Evolutionary conservation across 2,888 invertebrate species (phyloP), one percentile per base, ranked within the genome.

Genomic region (Pterobdella sp.): DNA sequence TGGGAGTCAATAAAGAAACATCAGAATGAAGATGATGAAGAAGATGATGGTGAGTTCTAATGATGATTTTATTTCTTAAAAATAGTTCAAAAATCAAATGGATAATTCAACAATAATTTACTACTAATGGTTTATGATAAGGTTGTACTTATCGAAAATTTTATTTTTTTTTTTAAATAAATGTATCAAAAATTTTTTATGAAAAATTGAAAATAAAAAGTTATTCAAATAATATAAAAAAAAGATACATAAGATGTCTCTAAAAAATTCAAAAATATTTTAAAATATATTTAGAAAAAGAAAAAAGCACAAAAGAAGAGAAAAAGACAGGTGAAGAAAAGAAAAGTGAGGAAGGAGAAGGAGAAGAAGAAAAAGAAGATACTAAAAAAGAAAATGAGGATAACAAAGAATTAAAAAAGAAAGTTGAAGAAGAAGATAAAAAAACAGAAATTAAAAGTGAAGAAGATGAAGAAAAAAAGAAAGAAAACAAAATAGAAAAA

Each of bases 1-100:
- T 91, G 93, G 77, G 86, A 90, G 77, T 91, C 92, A 0, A 87
- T 96, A 2, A 79, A 79, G 70, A 80, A 79, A 3, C 75, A 76
- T 35, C 72, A 68, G 7, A 74, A 74, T 26, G 73, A 72, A 32
- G 56, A 68, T 31, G 65, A 35, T 52, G 60, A 26, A 26, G 60
- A 26, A 18, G 60, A 3, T 4, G 3, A 22, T 3, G 26, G 31
- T 10, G 26, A 60, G n/a, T n/a, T n/a, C n/a, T n/a, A n/a, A n/a
- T n/a, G n/a, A n/a, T n/a, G n/a, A n/a, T n/a, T n/a, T n/a, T n/a
- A n/a, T 49, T 22, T 18, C 52, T 49, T 22, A 14, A 49, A 49
- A 49, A 49, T 49, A 22, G 52, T 18, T 22, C 14, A 22, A 49
- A 49, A 49, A 14, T 31, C 4, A 4, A 31, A 10, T 10, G 26